Evolutionary conservation across 1,140 invertebrate genomes (phyloP), one percentile per base, ranked within the genome.

Genomic region (Drosophila ercepeae): DNA sequence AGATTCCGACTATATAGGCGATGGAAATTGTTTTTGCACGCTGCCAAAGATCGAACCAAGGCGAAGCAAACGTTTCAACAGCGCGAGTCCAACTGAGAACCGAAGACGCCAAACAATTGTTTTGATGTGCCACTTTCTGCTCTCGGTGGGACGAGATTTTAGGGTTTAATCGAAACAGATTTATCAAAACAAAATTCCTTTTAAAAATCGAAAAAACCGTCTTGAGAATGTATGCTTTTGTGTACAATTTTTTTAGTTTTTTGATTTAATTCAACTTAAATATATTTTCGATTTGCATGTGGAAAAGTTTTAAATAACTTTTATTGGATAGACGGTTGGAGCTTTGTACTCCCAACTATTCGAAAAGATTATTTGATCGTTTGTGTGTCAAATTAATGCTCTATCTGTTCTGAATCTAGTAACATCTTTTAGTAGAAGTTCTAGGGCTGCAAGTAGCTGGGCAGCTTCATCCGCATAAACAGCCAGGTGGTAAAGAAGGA

Each of bases 391-490:
- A 39, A 18, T 55, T 42, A 44, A 18, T 59, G 14, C 2, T 23
- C 4, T 29, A 9, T 34, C 9, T 3, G 2, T 8, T n/a, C 9
- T 4, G 1, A 7, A 8, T 21, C 9, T n/a, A n/a, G 18, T 21
- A 21, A 21, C 4, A 4, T 6, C n/a, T 49, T 51, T 18, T 21
- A 61, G 9, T 51, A 23, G 32, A 75, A 45, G 9, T 42, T 57
- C 63, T 90, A 90, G n/a, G 88, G 93, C 65, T 94, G 94, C 61
- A 95, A 88, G 86, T 95, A 95, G 34, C 94, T 94, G 93, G 99
- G 98, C 67, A 99, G 91, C 93, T 99, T 99, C 96, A 99, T 99
- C 86, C 97, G 94, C 98, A 99, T 99, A 89, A 99, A 99, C 49
- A 99, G 96, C 95, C 98, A 98, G 65, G 98, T 99, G 46, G 97